phyloP scores from a whole-genome alignment of 2,888 invertebrate species.

The Dicyrtoma fusca region DNA sequence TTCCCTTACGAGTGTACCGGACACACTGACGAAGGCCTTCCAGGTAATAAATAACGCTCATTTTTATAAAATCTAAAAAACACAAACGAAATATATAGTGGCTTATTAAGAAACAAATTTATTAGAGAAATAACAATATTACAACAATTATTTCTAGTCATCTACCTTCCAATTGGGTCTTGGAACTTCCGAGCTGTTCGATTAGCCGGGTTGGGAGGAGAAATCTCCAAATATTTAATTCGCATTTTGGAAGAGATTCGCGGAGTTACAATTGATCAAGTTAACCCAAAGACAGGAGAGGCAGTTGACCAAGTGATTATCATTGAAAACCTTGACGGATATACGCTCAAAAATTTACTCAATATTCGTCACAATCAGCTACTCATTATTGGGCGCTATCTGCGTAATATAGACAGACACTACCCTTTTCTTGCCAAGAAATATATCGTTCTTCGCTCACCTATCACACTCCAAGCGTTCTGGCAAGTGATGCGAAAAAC shows the following conservation, averaged over 20 bases:
- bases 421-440: slow-evolving; percentile 18
- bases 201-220: neutral
- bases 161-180: slow-evolving; percentile 1
- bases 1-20: slow-evolving; percentile 14
- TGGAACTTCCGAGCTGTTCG: slow-evolving; percentile 1
- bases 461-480: neutral
- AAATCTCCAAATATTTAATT: slow-evolving; percentile 14
- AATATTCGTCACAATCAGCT: neutral
- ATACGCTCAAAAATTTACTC: neutral
- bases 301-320: slow-evolving; percentile 20
- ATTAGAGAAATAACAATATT: too few species aligned
- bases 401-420: neutral
- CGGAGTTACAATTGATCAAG: too few species aligned
- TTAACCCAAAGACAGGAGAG: slow-evolving; percentile 7
- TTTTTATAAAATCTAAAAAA: too few species aligned
- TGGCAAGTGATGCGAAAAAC: too few species aligned
- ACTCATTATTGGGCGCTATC: neutral
- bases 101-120: too few species aligned
- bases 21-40: slow-evolving; percentile 4
- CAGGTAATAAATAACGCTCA: neutral
- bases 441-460: slow-evolving; percentile 4
- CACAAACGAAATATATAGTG: too few species aligned
- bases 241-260: slow-evolving; percentile 14
- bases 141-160: neutral
- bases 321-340: slow-evolving; percentile 11